Evolutionary conservation across 2,797 vertebrate species (phyloP).

Genomic region (Ispidina lecontei): DNA sequence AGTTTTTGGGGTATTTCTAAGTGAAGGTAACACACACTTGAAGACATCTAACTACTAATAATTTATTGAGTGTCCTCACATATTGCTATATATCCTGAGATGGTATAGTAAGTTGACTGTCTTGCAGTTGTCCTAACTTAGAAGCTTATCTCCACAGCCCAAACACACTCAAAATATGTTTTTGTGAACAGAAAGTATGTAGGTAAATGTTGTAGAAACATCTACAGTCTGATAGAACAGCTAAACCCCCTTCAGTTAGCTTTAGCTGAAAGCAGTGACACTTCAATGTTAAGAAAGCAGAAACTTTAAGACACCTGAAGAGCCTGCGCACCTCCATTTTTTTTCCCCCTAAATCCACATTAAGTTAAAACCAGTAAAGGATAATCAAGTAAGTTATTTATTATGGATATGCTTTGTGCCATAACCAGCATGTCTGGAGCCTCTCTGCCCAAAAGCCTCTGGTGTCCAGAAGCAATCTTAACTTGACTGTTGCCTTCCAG

Average conservation of each 20-base stretch:
- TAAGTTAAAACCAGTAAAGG: not conserved
- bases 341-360: not conserved
- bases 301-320: not conserved
- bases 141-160: not conserved
- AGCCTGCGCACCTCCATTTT: not conserved
- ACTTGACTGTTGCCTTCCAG: not conserved
- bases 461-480: not conserved
- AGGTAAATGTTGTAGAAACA: not conserved
- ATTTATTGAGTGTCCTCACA: not conserved
- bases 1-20: not conserved
- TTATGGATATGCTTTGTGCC: not conserved
- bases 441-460: not conserved
- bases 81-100: not conserved
- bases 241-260: fast-evolving
- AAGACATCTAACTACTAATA: not conserved
- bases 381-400: not conserved
- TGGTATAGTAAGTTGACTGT: not conserved
- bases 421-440: not conserved
- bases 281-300: not conserved
- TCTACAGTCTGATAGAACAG: not conserved
- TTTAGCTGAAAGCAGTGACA: not conserved
- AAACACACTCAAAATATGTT: not conserved
- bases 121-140: not conserved
- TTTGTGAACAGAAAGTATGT: not conserved
- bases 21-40: not conserved